Evolutionary conservation across 2,888 invertebrate genomes (phyloP).

Genomic region (Pristionchus fissidentatus): DNA sequence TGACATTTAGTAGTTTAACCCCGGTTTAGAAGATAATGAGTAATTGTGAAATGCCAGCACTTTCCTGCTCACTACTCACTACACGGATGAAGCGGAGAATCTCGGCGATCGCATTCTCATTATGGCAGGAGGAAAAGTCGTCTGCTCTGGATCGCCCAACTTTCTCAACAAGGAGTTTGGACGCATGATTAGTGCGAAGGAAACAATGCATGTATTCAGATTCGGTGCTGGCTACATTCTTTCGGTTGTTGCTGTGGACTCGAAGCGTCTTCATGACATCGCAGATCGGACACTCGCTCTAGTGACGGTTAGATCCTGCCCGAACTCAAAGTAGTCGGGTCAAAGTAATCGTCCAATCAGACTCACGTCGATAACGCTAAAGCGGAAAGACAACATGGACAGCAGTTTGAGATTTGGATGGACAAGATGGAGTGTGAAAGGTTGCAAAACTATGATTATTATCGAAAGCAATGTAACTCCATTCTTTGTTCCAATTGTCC

Average conservation of each 20-base stretch:
- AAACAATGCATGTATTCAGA: neutral
- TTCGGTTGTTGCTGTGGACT: constrained; percentile 53
- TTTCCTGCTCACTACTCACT: constrained; percentile 72
- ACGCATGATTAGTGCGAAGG: neutral
- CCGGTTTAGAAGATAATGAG: neutral
- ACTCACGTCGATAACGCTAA: neutral
- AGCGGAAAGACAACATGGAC: constrained; percentile 23
- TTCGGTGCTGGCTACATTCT: constrained; percentile 71
- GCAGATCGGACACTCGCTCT: neutral
- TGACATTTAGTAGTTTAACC: neutral
- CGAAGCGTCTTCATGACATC: neutral
- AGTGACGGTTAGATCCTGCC: neutral
- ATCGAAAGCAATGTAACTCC: too few species aligned
- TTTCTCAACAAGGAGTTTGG: constrained; percentile 63
- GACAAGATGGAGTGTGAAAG: neutral
- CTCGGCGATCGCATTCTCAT: constrained; percentile 70
- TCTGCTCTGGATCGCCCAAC: constrained; percentile 65
- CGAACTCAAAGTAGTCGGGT: neutral
- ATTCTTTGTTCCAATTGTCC: too few species aligned
- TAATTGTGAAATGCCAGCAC: constrained; percentile 53
- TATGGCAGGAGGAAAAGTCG: constrained; percentile 68
- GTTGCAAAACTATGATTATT: neutral
- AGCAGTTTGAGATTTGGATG: constrained; percentile 44
- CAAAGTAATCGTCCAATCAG: neutral
- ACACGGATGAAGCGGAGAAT: constrained; percentile 74